phyloP scores from a whole-genome alignment of 1,140 invertebrate genomes.

The Drosophila insularis region DNA sequence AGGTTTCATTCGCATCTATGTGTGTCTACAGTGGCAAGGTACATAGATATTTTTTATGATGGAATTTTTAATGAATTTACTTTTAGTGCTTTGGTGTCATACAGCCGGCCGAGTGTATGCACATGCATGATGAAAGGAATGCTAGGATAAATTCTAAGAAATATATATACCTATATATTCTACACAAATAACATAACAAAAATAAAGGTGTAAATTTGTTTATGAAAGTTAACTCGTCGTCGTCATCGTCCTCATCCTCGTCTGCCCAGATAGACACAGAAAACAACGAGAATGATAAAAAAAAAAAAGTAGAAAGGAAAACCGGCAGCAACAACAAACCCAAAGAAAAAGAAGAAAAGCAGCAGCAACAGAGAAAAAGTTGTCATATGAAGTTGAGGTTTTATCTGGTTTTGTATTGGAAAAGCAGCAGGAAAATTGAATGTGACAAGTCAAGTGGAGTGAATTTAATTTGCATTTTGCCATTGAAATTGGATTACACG shows the following conservation, averaged over 20 bases:
- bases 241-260: not conserved
- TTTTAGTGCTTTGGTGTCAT: conserved; percentile 69
- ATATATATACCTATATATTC: conserved; percentile 37
- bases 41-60: conserved; percentile 65
- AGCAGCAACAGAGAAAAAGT: conserved; percentile 9
- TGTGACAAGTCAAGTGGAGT: conserved; percentile 76
- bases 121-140: conserved; percentile 24
- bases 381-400: conserved; percentile 8
- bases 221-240: conserved; percentile 54
- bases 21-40: conserved; percentile 12
- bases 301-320: not conserved
- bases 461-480: conserved; percentile 76
- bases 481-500: conserved; percentile 65
- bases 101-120: conserved; percentile 41
- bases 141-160: conserved; percentile 31
- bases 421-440: conserved; percentile 62
- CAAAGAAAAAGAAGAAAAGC: not conserved
- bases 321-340: not conserved
- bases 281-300: not conserved
- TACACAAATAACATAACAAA: conserved; percentile 47
- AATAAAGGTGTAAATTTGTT: conserved; percentile 76
- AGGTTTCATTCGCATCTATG: conserved; percentile 3
- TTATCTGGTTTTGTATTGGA: conserved; percentile 34
- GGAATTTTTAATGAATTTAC: conserved; percentile 81
- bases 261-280: conserved; percentile 20